These are phyloP conservation scores for Melikaiella ostensackeni DNA, from an alignment of 2,888 invertebrate genomes.

Conservation along the genomic window DNA sequence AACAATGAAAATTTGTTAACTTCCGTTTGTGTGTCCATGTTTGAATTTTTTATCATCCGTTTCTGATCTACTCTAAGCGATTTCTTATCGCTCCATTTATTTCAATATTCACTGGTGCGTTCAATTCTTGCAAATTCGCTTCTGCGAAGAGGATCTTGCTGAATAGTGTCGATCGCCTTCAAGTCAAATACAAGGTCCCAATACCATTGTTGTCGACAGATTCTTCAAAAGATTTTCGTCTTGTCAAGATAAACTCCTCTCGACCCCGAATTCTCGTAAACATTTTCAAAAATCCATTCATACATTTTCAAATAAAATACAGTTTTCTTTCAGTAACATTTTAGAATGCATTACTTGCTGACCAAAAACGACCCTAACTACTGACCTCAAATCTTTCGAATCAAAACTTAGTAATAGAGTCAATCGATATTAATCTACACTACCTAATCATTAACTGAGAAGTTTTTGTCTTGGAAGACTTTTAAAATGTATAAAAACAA, in stretches of 20 bases:
- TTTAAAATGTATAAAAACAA: background rate
- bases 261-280: background rate
- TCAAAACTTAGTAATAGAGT: background rate
- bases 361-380: background rate
- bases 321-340: too few relatives aligned
- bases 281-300: background rate
- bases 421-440: background rate
- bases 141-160: background rate
- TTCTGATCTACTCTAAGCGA: background rate
- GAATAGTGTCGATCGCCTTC: background rate
- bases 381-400: background rate
- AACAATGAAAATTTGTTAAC: background rate
- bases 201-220: background rate
- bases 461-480: background rate
- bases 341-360: background rate
- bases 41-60: background rate
- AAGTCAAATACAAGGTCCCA: background rate
- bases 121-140: background rate
- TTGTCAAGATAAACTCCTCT: background rate
- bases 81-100: background rate
- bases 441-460: background rate
- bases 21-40: background rate
- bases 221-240: background rate
- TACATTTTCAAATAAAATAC: too few relatives aligned
- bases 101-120: background rate